Evolutionary conservation across 2,888 invertebrate species (phyloP).

Genomic region (Drepanosiphum platanoidis): DNA sequence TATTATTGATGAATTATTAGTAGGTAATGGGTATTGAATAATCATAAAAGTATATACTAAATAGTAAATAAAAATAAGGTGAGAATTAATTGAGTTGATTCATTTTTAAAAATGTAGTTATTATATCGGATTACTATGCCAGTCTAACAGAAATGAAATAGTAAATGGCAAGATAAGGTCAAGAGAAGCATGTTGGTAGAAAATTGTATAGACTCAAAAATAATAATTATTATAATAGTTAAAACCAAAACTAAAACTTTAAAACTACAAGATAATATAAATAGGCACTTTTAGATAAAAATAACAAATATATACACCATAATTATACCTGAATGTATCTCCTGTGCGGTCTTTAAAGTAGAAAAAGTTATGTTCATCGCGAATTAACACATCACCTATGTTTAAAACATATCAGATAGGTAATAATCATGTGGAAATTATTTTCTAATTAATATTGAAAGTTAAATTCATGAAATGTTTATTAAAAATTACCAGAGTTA

Average conservation of each 20-base stretch:
- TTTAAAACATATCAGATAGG: too few relatives aligned
- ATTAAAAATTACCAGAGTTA: constrained; percentile 73
- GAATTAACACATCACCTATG: constrained; percentile 70
- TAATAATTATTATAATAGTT: not conserved
- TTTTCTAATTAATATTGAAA: not conserved
- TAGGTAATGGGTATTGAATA: too few relatives aligned
- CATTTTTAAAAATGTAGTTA: too few relatives aligned
- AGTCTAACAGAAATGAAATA: not conserved
- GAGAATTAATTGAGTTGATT: too few relatives aligned
- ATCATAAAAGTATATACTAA: too few relatives aligned
- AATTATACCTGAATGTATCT: constrained; percentile 66
- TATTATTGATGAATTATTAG: too few relatives aligned
- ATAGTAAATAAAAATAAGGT: too few relatives aligned
- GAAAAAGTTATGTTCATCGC: constrained; percentile 73
- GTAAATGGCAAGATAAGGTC: not conserved
- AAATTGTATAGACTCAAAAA: not conserved
- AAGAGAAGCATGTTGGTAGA: too few relatives aligned
- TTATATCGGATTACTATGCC: too few relatives aligned
- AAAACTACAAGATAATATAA: not conserved
- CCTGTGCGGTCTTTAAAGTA: constrained; percentile 72
- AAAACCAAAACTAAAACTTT: not conserved
- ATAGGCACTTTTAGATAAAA: not conserved
- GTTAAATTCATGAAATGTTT: not conserved
- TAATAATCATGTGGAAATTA: not conserved
- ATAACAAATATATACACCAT: not conserved